phyloP scores from a whole-genome alignment of 2,113 vertebrate genomes.

The Eulemur macaco region DNA sequence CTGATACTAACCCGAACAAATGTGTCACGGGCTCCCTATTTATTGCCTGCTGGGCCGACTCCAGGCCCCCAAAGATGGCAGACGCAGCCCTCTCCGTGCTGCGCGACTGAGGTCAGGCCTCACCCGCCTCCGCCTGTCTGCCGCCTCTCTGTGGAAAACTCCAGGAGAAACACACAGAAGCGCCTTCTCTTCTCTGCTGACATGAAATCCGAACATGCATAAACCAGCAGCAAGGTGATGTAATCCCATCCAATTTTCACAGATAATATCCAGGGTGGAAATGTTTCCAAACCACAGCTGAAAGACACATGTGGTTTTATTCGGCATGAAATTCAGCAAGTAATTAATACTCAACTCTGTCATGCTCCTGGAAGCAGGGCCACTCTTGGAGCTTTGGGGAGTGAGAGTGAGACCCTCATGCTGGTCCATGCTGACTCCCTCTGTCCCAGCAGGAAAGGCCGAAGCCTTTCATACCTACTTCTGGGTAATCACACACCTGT shows the following conservation, averaged over 20 bases:
- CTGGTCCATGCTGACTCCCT: background rate
- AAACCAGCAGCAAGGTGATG: conserved; percentile 66
- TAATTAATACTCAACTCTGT: conserved; percentile 72
- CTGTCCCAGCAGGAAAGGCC: background rate
- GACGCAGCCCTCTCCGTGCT: background rate
- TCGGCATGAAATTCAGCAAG: conserved; percentile 74
- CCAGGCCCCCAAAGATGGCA: background rate
- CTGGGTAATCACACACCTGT: background rate
- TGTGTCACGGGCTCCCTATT: background rate
- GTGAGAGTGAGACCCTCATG: background rate
- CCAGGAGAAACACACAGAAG: conserved; percentile 23
- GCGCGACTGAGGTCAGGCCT: background rate
- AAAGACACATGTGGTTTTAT: conserved; percentile 78
- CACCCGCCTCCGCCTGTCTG: background rate
- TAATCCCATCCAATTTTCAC: conserved; percentile 74
- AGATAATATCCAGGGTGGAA: conserved; percentile 74
- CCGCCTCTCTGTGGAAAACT: background rate
- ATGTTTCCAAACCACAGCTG: conserved; percentile 76
- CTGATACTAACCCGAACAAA: background rate
- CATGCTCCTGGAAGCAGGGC: conserved; percentile 61
- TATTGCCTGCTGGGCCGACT: background rate
- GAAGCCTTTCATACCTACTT: background rate
- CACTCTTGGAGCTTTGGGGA: background rate
- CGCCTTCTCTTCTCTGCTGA: conserved; percentile 35
- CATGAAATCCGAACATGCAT: conserved; percentile 60